Conservation (phyloP, 2,888 invertebrate genomes). For the Nebria brevicollis region DNA sequence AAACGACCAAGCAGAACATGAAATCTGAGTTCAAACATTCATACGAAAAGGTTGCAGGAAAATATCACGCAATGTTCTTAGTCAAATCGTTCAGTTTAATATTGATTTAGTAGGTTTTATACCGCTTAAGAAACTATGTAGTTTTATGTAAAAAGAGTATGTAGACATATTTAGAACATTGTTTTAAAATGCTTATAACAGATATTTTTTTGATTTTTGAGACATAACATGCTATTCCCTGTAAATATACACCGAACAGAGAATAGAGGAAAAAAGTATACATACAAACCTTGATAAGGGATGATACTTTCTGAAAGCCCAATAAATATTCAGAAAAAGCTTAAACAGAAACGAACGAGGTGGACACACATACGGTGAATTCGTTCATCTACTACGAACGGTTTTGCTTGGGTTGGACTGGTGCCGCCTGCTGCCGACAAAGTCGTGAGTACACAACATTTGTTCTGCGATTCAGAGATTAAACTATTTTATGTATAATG, state of each 20-base stretch:
- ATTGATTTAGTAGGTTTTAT: too few species aligned
- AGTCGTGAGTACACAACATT: conserved; percentile 34
- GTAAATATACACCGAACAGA: neutral
- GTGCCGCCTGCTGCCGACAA: neutral
- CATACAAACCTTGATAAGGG: conserved; percentile 36
- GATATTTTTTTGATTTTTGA: neutral
- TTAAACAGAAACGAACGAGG: conserved; percentile 27
- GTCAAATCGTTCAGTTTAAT: too few species aligned
- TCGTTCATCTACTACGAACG: neutral
- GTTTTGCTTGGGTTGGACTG: neutral
- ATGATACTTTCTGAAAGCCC: conserved; percentile 37
- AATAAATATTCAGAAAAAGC: conserved; percentile 40
- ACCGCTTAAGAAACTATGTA: too few species aligned
- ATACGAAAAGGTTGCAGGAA: neutral
- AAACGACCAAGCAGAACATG: conserved; percentile 22
- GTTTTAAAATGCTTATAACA: too few species aligned
- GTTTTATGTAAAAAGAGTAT: too few species aligned
- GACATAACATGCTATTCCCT: neutral
- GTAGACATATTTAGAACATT: too few species aligned
- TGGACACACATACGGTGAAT: neutral
- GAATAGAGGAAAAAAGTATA: conserved; percentile 17
- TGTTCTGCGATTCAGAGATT: conserved; percentile 41
- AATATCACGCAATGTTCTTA: neutral
- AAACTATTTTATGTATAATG: conserved; percentile 46
- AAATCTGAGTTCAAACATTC: conserved; percentile 28